Evolutionary conservation across 2,888 invertebrate species (phyloP), one percentile per base, ranked within the genome.

Genomic region (Flexamia atlantica): DNA sequence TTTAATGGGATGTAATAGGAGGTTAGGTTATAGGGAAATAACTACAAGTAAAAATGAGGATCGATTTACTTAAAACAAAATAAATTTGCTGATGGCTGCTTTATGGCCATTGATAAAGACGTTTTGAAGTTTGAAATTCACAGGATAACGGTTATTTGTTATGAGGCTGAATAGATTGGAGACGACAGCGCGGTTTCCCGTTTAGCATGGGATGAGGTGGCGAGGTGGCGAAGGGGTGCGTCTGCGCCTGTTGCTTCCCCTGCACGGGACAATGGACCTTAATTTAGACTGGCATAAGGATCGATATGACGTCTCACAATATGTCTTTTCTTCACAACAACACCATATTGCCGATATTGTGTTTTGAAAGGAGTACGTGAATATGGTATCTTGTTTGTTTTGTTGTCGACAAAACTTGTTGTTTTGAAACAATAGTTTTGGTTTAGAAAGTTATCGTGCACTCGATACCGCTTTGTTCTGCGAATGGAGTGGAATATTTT

Each of bases 181-280:
- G 46, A 17, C 36, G 36, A 4, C 36, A 4, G 9, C 36, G 5
- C 5, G 5, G 36, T 4, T 36, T 36, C 9, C 36, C 9, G 36
- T 9, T 36, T 9, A 36, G 9, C 36, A 36, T 9, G 12, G 46
- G 46, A 17, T 12, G n/a, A n/a, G 60, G 60, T 60, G 53, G n/a
- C 5, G 3, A 28, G 60, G 25, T 20, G 28, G 60, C 9, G 60
- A 5, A 20, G 60, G 10, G 1, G 60, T 20, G 60, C 60, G 60
- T 25, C 28, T 25, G 60, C 60, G 60, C 60, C 28, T 25, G 60
- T 60, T 23, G 28, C 46, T 46, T n/a, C 9, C 60, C 60, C 60
- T 28, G 28, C 70, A 70, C 25, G 70, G 70, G 32, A 70, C 70
- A 70, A 70, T 32, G n/a, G n/a, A 32, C 70, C 70, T 70, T 70